Base-by-base conservation (phyloP, 2,113 vertebrate genomes). In the Phyllopteryx taeniolatus region DNA sequence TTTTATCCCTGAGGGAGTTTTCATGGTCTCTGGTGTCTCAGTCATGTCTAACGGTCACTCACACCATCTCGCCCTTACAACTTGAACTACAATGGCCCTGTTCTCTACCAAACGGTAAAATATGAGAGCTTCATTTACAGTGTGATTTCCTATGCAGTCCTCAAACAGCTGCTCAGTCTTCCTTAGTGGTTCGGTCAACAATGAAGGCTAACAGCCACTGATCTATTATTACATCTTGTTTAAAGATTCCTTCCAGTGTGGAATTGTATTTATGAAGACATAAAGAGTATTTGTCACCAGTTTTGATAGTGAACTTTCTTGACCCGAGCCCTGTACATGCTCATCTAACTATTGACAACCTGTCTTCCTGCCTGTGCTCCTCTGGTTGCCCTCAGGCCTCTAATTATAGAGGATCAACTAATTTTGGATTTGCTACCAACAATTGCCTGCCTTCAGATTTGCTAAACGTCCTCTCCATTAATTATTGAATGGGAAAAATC, bases 361-460 rank as follows among this genome's bases (percentile, higher is more conserved):
- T 39, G 39, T 66, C 67, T 51, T 43, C 74, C 74, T 67, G 17
- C 53, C 73, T 69, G 85, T 68, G 77, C 85, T 88, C 87, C 86
- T 75, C 85, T 84, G 13, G 72, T 77, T 87, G 87, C 89, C 82
- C 87, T 87, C 78, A 49, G 78, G 53, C 15, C 56, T 68, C 88
- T 94, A 93, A 95, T 94, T 92, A 95, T 95, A 92, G 87, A 96
- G 83, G 86, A 93, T 88, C 92, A 94, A 93, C 92, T 93, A 91
- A 95, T 95, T 94, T 93, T 86, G 93, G 95, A 95, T 90, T 93
- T 93, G 94, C 95, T 93, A 95, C 94, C 93, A 85, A 93, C 90
- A 88, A 94, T 93, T 93, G 92, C 88, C 74, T 85, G 90, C 93
- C 93, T 93, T 94, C 89, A 91, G 89, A 91, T 92, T 93, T 93